phyloP scores from a whole-genome alignment of 2,888 invertebrate species.

The Aproaerema taeniolella region DNA sequence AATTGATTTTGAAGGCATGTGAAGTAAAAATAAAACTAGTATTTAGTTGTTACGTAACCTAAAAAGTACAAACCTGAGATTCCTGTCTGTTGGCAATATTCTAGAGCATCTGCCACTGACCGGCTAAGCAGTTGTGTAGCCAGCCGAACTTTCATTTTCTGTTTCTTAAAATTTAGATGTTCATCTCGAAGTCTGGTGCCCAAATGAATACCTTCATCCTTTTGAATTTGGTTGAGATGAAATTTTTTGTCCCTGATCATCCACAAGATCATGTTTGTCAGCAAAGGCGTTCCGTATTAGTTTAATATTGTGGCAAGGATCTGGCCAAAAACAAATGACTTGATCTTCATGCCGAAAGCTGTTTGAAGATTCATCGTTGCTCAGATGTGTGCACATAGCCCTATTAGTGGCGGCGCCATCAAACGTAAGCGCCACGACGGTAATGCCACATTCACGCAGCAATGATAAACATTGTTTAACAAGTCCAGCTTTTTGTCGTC shows the following conservation, averaged over 20 bases:
- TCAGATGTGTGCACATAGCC: neutral
- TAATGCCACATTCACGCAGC: conserved; percentile 7
- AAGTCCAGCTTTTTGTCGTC: conserved; percentile 1
- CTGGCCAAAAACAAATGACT: conserved; percentile 11
- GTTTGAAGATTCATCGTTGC: neutral
- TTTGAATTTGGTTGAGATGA: conserved; percentile 5
- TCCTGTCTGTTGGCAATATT: neutral
- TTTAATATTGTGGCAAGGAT: conserved; percentile 17
- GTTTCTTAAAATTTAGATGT: neutral
- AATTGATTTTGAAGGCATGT: too few species aligned
- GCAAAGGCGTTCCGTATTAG: conserved; percentile 17
- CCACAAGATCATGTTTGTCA: conserved; percentile 8
- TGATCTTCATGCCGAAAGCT: neutral
- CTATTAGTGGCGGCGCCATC: conserved; percentile 10
- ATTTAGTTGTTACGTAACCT: too few species aligned
- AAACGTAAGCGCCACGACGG: conserved; percentile 10
- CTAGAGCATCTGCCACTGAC: neutral
- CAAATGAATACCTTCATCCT: neutral
- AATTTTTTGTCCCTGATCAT: conserved; percentile 7
- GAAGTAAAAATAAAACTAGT: too few species aligned
- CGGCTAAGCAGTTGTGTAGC: neutral
- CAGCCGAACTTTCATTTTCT: neutral
- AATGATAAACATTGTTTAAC: conserved; percentile 9
- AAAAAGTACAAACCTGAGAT: too few species aligned
- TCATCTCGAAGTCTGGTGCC: conserved; percentile 3